Conservation (phyloP, 1,140 invertebrate genomes). For the Leptonema lineaticorne region DNA sequence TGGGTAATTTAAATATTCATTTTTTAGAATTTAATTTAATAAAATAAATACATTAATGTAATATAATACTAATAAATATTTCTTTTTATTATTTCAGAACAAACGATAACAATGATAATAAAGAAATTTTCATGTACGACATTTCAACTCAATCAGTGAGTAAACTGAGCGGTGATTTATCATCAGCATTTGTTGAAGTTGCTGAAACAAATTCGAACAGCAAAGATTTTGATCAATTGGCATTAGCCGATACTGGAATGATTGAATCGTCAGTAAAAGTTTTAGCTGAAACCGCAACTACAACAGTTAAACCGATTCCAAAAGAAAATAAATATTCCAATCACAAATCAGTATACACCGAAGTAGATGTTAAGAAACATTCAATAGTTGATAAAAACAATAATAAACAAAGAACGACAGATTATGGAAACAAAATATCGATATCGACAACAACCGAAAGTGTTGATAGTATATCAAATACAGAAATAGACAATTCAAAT, state of each 20-base stretch:
- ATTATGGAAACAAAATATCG: constrained; percentile 42
- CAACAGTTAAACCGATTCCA: constrained; percentile 17
- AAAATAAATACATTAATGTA: not conserved
- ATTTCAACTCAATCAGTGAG: constrained; percentile 66
- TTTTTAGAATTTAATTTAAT: not conserved
- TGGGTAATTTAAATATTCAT: constrained; percentile 58
- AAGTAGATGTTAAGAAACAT: constrained; percentile 44
- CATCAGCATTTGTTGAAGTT: constrained; percentile 77
- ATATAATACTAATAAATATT: not conserved
- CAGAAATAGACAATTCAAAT: constrained; percentile 44
- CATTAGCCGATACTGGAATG: constrained; percentile 58
- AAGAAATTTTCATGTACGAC: constrained; percentile 86
- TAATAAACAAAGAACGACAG: constrained; percentile 43
- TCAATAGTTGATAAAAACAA: constrained; percentile 24
- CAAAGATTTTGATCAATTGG: constrained; percentile 63
- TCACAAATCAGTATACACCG: constrained; percentile 35
- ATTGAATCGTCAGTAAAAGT: constrained; percentile 53
- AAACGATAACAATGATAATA: constrained; percentile 55
- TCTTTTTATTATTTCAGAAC: constrained; percentile 54
- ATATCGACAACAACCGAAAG: constrained; percentile 13
- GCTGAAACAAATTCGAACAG: constrained; percentile 77
- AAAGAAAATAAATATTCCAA: constrained; percentile 35
- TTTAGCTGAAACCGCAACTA: constrained; percentile 20
- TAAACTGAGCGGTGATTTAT: constrained; percentile 71
- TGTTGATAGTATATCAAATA: constrained; percentile 11